Base-by-base conservation (phyloP, 2,888 invertebrate species). In the Allacma fusca region DNA sequence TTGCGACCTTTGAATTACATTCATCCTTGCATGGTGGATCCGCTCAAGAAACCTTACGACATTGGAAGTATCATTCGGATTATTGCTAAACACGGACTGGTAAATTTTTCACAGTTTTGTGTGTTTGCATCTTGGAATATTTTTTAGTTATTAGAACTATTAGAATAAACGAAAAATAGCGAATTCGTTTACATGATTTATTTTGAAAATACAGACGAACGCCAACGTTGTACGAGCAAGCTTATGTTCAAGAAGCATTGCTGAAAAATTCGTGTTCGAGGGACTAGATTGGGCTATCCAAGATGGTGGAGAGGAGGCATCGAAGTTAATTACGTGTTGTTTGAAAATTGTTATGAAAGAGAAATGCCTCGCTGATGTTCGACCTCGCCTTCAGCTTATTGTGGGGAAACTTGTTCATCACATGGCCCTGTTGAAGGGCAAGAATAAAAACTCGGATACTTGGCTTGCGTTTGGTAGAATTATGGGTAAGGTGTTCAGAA, bases 251-350 rank as follows among this genome's bases (percentile, higher is more conserved):
- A 40, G 70, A 13, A 70, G 59, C 40, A 71, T 76, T 28, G 70
- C 76, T 12, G 82, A 82, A 72, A 79, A 79, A 13, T 82, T 81
- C 75, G 80, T 80, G 13, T 80, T 80, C 50, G 81, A 81, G 73
- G 81, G 81, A n/a, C 69, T 82, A 50, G 80, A 81, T 59, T 82
- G 80, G 62, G 82, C 82, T 19, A 79, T 82, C 4, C 80, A 80
- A 21, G 78, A 81, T 26, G 78, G 79, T 69, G 78, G 78, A 26
- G 79, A 81, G 19, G 81, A 81, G 75, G 79, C 80, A 23, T 79
- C 76, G 4, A 80, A 79, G 59, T 71, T 81, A 24, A 64, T 79
- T 23, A 77, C 78, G 72, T 77, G 78, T 57, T 80, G 80, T 24
- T 65, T 74, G 23, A 74, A 73, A 28, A 26, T 74, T 23, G 28